A percentile compares a stretch with the other conserved stretches of the same genome.
These are phyloP conservation scores for Drosophila pseudoananassae DNA, from an alignment of 1,140 invertebrate genomes.

Conservation along the genomic window DNA sequence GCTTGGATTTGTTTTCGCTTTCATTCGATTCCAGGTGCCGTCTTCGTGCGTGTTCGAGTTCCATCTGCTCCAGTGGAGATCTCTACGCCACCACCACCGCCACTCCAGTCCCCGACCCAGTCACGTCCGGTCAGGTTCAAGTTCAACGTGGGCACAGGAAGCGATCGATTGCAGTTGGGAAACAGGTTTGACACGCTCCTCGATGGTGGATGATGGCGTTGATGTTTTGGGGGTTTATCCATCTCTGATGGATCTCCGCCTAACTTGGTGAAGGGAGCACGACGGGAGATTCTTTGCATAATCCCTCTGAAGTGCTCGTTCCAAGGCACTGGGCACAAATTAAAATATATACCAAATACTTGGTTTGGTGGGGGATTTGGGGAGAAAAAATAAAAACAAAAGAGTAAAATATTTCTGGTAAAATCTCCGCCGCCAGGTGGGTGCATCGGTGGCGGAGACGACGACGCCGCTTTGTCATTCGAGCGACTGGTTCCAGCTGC, in stretches of 20 bases:
- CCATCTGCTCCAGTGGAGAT: constrained; percentile 18
- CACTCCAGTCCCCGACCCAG: constrained; percentile 17
- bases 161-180: constrained; percentile 51
- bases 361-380: not conserved
- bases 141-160: constrained; percentile 70
- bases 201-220: not conserved
- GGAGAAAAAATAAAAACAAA: constrained; percentile 1
- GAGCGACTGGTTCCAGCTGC: constrained; percentile 3
- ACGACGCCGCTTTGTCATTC: constrained; percentile 55
- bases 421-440: constrained; percentile 46
- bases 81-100: not conserved
- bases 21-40: constrained; percentile 49
- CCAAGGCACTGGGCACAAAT: constrained; percentile 43
- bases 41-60: constrained; percentile 41
- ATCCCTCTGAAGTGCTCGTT: constrained; percentile 18
- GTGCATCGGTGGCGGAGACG: constrained; percentile 30
- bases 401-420: constrained; percentile 50
- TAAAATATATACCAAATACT: constrained; percentile 1
- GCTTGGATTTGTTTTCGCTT: constrained; percentile 58
- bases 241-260: constrained; percentile 1
- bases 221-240: constrained; percentile 19
- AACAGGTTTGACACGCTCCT: constrained; percentile 65
- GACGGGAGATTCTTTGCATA: constrained; percentile 58
- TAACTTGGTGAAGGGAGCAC: constrained; percentile 4
- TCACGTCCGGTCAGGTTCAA: constrained; percentile 75